These are phyloP conservation scores for Tethya wilhelma DNA, from an alignment of 37 sponge, comb jelly and placozoan species.

Conservation along the genomic window DNA sequence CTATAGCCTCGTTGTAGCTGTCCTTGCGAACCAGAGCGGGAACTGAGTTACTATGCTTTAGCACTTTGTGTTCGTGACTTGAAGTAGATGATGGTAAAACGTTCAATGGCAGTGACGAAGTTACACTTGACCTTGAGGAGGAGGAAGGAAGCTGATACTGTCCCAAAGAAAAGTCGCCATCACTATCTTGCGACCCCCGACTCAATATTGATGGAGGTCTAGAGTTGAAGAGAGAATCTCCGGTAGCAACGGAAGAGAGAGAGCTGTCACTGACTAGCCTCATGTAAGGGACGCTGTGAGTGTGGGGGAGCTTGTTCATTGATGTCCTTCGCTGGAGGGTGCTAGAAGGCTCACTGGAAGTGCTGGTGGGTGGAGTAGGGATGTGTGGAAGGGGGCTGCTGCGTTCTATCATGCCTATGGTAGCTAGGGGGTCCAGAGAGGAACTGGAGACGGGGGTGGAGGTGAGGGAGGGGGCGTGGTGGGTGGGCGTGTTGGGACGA, in stretches of 20 bases:
- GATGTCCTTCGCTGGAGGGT: not conserved
- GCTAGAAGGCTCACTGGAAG: not conserved
- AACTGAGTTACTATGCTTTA: not conserved
- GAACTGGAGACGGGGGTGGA: too few relatives aligned
- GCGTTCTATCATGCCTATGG: not conserved
- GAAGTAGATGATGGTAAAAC: not conserved
- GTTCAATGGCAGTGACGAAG: not conserved
- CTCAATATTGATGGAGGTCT: not conserved
- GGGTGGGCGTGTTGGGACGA: not conserved
- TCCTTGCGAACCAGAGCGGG: not conserved
- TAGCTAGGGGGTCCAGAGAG: too few relatives aligned
- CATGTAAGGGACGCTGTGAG: not conserved
- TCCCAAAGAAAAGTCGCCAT: not conserved
- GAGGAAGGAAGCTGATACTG: not conserved
- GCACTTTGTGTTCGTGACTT: not conserved
- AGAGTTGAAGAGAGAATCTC: not conserved
- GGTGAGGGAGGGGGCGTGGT: not conserved
- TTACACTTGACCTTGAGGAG: not conserved
- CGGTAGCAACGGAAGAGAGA: not conserved
- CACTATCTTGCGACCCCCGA: not conserved
- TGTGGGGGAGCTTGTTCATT: not conserved
- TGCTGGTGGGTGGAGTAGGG: not conserved
- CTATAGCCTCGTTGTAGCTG: not conserved
- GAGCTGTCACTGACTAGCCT: not conserved
- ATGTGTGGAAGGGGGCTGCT: too few relatives aligned